phyloP scores from a whole-genome alignment of 2,888 invertebrate genomes.

The Esperia sulphurella region DNA sequence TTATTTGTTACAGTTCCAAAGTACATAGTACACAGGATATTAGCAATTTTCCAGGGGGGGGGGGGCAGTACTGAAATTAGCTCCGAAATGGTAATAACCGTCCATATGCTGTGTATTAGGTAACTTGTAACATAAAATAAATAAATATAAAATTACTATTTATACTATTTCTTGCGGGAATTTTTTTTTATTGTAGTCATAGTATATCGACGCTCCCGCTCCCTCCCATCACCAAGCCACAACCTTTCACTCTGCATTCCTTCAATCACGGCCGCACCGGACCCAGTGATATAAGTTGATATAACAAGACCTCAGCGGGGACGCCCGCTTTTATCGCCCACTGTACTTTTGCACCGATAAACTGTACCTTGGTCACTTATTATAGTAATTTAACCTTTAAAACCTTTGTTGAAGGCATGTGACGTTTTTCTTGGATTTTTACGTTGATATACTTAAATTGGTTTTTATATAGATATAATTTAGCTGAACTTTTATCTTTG shows the following conservation, averaged over 20 bases:
- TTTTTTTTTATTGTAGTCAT: too few relatives aligned
- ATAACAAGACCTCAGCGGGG: slow-evolving; percentile 29
- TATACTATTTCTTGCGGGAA: too few relatives aligned
- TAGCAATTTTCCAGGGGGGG: too few relatives aligned
- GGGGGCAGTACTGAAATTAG: too few relatives aligned
- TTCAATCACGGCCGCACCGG: slow-evolving; percentile 35
- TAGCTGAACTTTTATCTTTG: too few relatives aligned
- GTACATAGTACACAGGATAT: too few relatives aligned
- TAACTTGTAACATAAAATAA: too few relatives aligned
- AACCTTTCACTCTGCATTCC: slow-evolving; percentile 55
- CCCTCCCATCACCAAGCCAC: slow-evolving; percentile 20
- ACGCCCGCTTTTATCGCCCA: slow-evolving; percentile 20
- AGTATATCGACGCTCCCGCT: slow-evolving; percentile 27
- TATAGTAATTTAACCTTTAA: background rate
- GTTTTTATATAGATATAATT: background rate
- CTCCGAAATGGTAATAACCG: too few relatives aligned
- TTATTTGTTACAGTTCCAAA: too few relatives aligned
- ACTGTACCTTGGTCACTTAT: background rate
- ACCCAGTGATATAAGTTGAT: slow-evolving; percentile 38
- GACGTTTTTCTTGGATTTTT: background rate
- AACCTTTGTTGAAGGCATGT: background rate
- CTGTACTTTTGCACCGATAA: slow-evolving; percentile 1
- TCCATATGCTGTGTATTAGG: too few relatives aligned
- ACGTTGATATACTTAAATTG: background rate
- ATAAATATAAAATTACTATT: too few relatives aligned